A percentile compares a stretch with the other conserved stretches of the same genome.
These are phyloP conservation scores for Hippopotamyrus pictus DNA, from an alignment of 2,797 vertebrate species.

Conservation along the genomic window DNA sequence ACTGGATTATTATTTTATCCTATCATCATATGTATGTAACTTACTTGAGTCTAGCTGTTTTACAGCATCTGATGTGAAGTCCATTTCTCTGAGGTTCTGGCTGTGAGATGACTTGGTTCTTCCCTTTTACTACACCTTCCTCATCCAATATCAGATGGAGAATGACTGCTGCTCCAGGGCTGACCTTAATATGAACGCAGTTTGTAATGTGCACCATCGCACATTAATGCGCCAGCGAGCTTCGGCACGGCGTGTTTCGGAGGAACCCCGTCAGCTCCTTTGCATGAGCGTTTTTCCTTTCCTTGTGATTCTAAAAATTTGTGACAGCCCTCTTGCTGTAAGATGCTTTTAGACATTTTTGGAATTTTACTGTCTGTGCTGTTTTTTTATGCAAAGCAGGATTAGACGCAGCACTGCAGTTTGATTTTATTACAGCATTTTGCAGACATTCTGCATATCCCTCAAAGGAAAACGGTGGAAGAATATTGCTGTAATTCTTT, in stretches of 20 bases:
- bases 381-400: conserved; percentile 1
- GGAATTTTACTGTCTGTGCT: neutral
- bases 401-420: neutral
- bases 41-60: neutral
- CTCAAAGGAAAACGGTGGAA: neutral
- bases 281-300: neutral
- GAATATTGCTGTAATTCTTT: neutral
- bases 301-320: conserved; percentile 11
- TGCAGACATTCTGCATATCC: neutral
- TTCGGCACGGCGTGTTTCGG: neutral
- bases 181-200: neutral
- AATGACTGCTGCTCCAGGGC: neutral
- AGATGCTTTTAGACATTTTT: neutral
- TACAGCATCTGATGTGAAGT: conserved; percentile 11
- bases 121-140: neutral
- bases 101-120: neutral
- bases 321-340: conserved; percentile 10
- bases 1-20: neutral
- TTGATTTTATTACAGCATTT: neutral
- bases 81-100: neutral
- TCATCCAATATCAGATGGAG: neutral
- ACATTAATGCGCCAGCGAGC: neutral
- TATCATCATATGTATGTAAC: neutral
- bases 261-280: neutral
- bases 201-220: neutral